These are phyloP conservation scores for Oreochromis tanganicae DNA, from an alignment of 2,113 vertebrate species.

Conservation along the genomic window DNA sequence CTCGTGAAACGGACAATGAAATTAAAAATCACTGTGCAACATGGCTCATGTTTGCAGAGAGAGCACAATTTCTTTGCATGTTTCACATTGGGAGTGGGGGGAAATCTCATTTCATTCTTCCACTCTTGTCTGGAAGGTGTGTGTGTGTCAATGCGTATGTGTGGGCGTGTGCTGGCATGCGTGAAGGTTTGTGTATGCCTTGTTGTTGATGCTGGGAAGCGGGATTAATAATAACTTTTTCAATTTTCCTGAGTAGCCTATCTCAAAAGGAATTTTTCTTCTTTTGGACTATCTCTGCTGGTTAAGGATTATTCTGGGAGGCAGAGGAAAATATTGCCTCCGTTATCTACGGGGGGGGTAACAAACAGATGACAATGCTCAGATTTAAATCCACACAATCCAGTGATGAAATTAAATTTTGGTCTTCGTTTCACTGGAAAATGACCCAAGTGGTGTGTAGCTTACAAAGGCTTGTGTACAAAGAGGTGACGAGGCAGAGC, in stretches of 20 bases:
- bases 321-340: conserved; percentile 29
- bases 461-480: not conserved
- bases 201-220: not conserved
- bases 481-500: not conserved
- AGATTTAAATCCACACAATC: conserved; percentile 39
- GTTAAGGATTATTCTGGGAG: conserved; percentile 48
- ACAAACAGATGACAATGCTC: conserved; percentile 41
- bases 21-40: not conserved
- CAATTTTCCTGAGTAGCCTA: conserved; percentile 51
- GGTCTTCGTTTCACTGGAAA: conserved; percentile 4
- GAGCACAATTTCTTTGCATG: not conserved
- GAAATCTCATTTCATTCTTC: not conserved
- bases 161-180: not conserved
- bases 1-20: not conserved
- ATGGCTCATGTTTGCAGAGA: not conserved
- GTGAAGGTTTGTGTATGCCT: not conserved
- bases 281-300: conserved; percentile 37
- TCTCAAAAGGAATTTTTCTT: conserved; percentile 51
- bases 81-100: not conserved
- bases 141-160: not conserved
- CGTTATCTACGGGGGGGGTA: conserved; percentile 12
- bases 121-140: not conserved
- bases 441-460: not conserved
- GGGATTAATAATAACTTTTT: conserved; percentile 59
- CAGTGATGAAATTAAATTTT: conserved; percentile 34